Conservation (phyloP, 2,888 invertebrate species). For the Thereva nobilitata region DNA sequence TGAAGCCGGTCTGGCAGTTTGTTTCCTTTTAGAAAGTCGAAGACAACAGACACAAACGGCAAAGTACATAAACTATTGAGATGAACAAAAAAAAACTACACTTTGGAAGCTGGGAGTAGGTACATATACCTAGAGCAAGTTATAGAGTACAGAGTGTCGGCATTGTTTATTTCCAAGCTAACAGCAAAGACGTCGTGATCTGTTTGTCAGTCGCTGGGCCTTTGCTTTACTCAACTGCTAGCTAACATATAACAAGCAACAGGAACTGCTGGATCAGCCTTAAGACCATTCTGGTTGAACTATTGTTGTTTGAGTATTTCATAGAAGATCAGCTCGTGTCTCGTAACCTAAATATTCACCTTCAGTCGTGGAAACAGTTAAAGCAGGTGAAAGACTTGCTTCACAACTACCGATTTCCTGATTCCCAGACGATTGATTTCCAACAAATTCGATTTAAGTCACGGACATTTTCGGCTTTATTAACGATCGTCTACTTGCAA, state of each 20-base stretch:
- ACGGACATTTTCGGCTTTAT: too few relatives aligned
- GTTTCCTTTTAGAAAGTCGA: constrained; percentile 28
- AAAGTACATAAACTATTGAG: background rate
- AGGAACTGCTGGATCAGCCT: too few relatives aligned
- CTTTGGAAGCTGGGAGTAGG: too few relatives aligned
- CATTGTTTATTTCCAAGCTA: too few relatives aligned
- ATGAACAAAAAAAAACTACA: background rate
- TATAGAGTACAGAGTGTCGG: too few relatives aligned
- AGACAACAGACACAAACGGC: constrained; percentile 4
- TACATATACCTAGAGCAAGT: too few relatives aligned
- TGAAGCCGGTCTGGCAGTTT: constrained; percentile 20
- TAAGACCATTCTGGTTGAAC: too few relatives aligned
- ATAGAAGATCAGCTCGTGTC: constrained; percentile 4
- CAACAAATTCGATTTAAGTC: background rate
- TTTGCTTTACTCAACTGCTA: too few relatives aligned
- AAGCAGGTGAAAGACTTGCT: constrained; percentile 17
- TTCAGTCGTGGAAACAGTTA: constrained; percentile 27
- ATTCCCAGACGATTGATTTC: background rate
- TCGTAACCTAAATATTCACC: constrained; percentile 27
- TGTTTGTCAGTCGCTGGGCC: too few relatives aligned
- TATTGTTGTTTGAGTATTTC: constrained; percentile 1
- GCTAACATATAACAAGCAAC: too few relatives aligned
- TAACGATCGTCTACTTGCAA: too few relatives aligned
- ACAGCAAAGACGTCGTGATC: too few relatives aligned
- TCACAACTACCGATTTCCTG: background rate